A percentile compares a stretch with the other conserved stretches of the same genome.
These are phyloP conservation scores for Rhopalosiphum nymphaeae DNA, from an alignment of 2,888 invertebrate species.

Conservation along the genomic window DNA sequence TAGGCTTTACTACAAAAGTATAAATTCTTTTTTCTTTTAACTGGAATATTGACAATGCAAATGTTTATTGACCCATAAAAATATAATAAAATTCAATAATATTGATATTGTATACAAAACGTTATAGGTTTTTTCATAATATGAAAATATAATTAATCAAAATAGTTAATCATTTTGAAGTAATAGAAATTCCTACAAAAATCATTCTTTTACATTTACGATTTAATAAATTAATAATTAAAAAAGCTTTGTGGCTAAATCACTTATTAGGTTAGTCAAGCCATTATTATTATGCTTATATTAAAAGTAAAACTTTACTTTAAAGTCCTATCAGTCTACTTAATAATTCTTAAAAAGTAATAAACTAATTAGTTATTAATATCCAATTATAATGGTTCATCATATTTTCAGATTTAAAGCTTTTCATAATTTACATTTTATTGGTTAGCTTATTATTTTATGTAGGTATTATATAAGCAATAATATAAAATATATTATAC, in stretches of 20 bases:
- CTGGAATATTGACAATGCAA: neutral
- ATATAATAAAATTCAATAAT: neutral
- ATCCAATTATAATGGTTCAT: neutral
- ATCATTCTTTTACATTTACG: neutral
- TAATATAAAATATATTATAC: neutral
- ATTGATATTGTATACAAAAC: neutral
- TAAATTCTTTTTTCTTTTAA: too few relatives aligned
- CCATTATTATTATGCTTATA: neutral
- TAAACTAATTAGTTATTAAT: neutral
- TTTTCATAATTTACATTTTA: neutral
- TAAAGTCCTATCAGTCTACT: neutral
- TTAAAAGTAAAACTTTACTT: slow-evolving; percentile 15
- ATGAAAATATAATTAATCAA: neutral
- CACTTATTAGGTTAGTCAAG: neutral
- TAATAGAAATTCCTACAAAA: neutral
- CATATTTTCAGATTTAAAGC: neutral
- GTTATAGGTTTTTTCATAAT: neutral
- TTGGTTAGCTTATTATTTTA: neutral
- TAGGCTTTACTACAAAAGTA: too few relatives aligned
- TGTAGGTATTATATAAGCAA: neutral
- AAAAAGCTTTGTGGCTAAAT: neutral
- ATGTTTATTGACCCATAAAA: neutral
- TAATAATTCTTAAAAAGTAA: neutral
- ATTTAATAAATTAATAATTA: neutral
- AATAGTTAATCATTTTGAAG: neutral